These are phyloP conservation scores for Limenitis arthemis DNA, from an alignment of 2,888 invertebrate species.

Conservation along the genomic window DNA sequence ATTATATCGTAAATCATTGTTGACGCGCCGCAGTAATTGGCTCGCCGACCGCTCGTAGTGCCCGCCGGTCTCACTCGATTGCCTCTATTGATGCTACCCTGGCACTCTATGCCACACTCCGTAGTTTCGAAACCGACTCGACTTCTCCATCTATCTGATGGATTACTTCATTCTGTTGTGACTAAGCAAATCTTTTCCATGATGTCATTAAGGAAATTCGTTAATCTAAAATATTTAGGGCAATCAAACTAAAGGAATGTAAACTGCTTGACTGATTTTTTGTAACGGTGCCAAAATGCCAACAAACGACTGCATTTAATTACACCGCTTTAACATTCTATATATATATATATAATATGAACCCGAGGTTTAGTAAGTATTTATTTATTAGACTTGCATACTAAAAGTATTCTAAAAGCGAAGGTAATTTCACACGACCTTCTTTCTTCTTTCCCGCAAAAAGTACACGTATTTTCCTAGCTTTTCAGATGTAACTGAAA, in stretches of 20 bases:
- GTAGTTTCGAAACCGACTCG: slow-evolving; percentile 34
- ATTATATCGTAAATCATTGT: slow-evolving; percentile 66
- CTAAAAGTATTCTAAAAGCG: too few species aligned
- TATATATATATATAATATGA: too few species aligned
- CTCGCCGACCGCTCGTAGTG: slow-evolving; percentile 34
- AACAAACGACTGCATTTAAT: too few species aligned
- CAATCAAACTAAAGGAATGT: too few species aligned
- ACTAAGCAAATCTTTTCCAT: slow-evolving; percentile 3
- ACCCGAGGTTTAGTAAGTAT: too few species aligned
- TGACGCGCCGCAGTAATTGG: slow-evolving; percentile 62
- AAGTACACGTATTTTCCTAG: background rate
- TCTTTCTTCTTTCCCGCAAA: background rate
- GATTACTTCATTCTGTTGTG: slow-evolving; percentile 9
- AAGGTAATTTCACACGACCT: background rate
- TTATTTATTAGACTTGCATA: too few species aligned
- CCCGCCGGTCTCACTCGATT: slow-evolving; percentile 36
- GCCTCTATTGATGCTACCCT: slow-evolving; percentile 48
- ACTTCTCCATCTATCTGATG: slow-evolving; percentile 12
- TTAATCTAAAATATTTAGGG: background rate
- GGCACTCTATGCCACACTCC: slow-evolving; percentile 27
- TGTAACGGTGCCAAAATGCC: too few species aligned
- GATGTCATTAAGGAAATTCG: background rate
- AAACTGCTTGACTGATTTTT: too few species aligned
- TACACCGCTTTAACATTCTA: too few species aligned
- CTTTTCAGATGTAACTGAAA: background rate